These are phyloP conservation scores for Tanypteryx hageni DNA, from an alignment of 2,888 invertebrate genomes.

Conservation along the genomic window DNA sequence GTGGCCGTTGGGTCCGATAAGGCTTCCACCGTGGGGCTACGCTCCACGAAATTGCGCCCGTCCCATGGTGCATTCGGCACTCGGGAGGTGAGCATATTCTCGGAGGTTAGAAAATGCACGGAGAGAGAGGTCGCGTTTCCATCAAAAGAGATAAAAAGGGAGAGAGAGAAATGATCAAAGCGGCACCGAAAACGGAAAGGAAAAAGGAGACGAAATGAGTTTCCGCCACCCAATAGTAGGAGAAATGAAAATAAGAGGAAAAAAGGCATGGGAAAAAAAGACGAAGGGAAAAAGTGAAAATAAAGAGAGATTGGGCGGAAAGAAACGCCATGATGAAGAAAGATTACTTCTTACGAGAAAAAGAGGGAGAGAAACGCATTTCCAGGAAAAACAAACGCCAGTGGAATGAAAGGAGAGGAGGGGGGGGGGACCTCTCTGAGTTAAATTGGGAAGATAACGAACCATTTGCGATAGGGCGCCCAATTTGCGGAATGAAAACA, in stretches of 20 bases:
- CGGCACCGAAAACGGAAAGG: neutral
- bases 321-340: slow-evolving; percentile 52
- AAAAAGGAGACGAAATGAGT: too few species aligned
- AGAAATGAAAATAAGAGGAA: neutral
- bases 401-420: neutral
- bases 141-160: neutral
- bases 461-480: slow-evolving; percentile 38
- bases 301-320: slow-evolving; percentile 43
- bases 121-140: neutral
- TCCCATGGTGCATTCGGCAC: too few species aligned
- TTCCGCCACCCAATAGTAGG: too few species aligned
- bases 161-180: neutral
- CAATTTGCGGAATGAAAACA: slow-evolving; percentile 61
- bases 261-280: neutral
- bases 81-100: too few species aligned
- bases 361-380: slow-evolving; percentile 9
- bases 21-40: too few species aligned
- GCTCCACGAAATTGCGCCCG: too few species aligned
- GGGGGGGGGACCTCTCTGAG: neutral
- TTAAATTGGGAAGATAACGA: slow-evolving; percentile 59
- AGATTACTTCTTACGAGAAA: slow-evolving; percentile 16
- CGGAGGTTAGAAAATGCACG: neutral
- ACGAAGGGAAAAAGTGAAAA: neutral
- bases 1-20: too few species aligned
- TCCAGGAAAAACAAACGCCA: slow-evolving; percentile 49